Evolutionary conservation across 2,113 vertebrate genomes (phyloP).

Genomic region (Tenrec ecaudatus): DNA sequence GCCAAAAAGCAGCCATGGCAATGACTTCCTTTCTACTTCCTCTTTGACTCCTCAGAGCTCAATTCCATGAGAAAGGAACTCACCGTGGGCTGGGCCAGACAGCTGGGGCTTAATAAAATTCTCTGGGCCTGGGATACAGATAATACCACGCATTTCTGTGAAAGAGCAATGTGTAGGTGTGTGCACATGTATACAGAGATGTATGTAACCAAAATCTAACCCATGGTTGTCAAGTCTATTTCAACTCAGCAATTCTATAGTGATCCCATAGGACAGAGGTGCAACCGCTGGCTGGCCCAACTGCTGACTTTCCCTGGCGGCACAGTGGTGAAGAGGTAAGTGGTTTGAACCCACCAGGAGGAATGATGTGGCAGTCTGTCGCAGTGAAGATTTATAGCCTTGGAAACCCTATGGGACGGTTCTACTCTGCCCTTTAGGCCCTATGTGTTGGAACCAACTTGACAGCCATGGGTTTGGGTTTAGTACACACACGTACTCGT

Average conservation of each 20-base stretch:
- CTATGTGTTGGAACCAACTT: neutral
- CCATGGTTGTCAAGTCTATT: no score
- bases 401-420: neutral
- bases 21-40: neutral
- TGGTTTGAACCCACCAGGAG: neutral
- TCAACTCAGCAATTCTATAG: no score
- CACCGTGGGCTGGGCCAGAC: neutral
- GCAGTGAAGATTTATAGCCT: neutral
- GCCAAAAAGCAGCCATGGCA: neutral
- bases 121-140: neutral
- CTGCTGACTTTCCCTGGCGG: neutral
- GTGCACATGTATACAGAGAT: neutral
- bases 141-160: neutral
- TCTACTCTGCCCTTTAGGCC: neutral
- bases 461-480: neutral
- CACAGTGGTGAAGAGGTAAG: neutral
- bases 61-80: slow-evolving; percentile 18
- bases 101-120: neutral
- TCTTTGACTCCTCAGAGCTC: neutral
- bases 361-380: neutral
- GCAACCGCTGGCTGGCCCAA: no score
- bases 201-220: no score
- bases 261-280: no score
- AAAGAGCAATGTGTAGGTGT: neutral
- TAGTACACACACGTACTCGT: neutral